Evolutionary conservation across 2,888 invertebrate species (phyloP), one percentile per base, ranked within the genome.

Genomic region (Lochmaea crataegi): DNA sequence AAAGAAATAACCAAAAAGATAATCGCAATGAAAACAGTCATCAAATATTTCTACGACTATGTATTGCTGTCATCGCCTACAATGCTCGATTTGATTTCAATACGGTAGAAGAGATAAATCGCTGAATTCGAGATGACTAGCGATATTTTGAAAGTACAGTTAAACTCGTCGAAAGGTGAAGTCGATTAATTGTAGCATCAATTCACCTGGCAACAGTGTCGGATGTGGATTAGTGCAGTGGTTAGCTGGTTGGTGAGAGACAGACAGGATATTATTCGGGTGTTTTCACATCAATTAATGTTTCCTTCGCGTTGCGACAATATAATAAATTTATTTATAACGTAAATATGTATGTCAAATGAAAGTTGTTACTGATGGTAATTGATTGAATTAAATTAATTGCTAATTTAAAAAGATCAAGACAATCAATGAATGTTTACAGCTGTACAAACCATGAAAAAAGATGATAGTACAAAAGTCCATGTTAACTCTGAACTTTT

Each of bases 121-220:
- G 61, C n/a, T 58, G n/a, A 22, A 32, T 58, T 26, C 11, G n/a
- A 61, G 41, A 61, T 61, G 38, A 38, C 61, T 38, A 38, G 61
- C 32, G 41, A 61, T 61, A 38, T 61, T 61, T 61, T 41, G 61
- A 61, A 61, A 61, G 61, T 41, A 41, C 61, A 61, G 61, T 61
- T 61, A 61, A 61, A 32, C 51, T 41, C 38, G 38, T 61, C 16
- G 14, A 58, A 26, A 58, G 58, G 38, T 26, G 32, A 26, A 58
- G 38, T 58, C 32, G 61, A 61, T 61, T 61, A 61, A 61, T 61
- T 61, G n/a, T 32, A n/a, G n/a, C 61, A 61, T 61, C 61, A 61
- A 61, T 61, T n/a, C 61, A 41, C 41, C 61, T 61, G 41, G 38
- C 41, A 61, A n/a, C 61, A 60, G 6, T 41, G 32, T 61, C 61